A percentile compares a stretch with the other conserved stretches of the same genome.
phyloP scores from a whole-genome alignment of 2,888 invertebrate genomes.

The Caenorhabditis parvicauda region DNA sequence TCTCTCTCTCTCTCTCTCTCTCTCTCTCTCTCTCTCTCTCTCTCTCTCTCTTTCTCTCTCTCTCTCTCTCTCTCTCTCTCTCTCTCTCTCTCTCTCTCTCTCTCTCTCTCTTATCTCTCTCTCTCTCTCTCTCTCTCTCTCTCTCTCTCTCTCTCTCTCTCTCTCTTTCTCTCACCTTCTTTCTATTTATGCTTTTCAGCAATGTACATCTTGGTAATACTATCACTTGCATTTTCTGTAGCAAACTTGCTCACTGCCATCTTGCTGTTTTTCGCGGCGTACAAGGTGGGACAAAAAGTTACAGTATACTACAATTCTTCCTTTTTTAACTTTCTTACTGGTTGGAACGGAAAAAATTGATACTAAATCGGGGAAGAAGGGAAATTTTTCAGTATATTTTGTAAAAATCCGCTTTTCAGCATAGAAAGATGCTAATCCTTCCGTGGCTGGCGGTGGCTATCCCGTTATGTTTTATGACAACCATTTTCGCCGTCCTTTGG shows the following conservation, averaged over 20 bases:
- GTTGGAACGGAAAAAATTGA: not conserved
- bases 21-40: no score
- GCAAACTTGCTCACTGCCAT: conserved; percentile 47
- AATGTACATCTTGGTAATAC: conserved; percentile 55
- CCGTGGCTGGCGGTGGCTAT: conserved; percentile 54
- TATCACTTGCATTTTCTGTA: conserved; percentile 46
- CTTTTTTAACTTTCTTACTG: not conserved
- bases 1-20: no score
- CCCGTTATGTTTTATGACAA: conserved; percentile 48
- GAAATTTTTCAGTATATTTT: not conserved
- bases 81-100: no score
- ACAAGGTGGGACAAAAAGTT: conserved; percentile 44
- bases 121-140: no score
- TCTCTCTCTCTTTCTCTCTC: no score
- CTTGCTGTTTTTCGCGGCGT: conserved; percentile 47
- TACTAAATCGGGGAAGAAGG: not conserved
- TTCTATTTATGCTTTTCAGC: conserved; percentile 36
- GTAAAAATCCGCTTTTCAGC: conserved; percentile 39
- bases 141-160: no score
- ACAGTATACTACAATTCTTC: no score
- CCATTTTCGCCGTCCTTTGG: conserved; percentile 58
- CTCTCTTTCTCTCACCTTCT: no score
- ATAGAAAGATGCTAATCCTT: conserved; percentile 41
- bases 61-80: no score
- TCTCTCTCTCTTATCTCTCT: no score